Evolutionary conservation across 2,888 invertebrate species (phyloP), one percentile per base, ranked within the genome.

Genomic region (Ichneumoninae sp.): DNA sequence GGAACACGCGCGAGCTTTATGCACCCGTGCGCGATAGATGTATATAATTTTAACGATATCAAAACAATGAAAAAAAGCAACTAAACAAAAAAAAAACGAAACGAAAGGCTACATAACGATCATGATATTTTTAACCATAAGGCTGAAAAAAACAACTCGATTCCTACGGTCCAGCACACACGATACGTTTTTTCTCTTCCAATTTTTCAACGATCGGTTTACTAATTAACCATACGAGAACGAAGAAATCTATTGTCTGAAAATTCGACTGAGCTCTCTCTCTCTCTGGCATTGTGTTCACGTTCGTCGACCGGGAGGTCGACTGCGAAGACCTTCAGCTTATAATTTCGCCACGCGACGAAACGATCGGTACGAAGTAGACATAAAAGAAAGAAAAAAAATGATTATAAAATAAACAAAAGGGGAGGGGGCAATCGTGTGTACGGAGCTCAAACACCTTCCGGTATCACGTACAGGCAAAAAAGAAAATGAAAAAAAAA

Each of bases 211-310:
- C 57, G 57, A 62, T 82, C 65, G 60, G 26, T 70, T 72, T 70
- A 60, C 69, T 66, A 19, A 47, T 22, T 36, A 5, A 47, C 72
- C 66, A 52, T 47, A 75, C 30, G 60, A 30, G 13, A 47, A 22
- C 60, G 36, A 70, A 16, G 62, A 7, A 54, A 70, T 50, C 30
- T 60, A 68, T 66, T 50, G 54, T 69, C 74, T 36, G 68, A 30
- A 66, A 13, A 87, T 88, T 89, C 83, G 91, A 90, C 89, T 88
- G 90, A 90, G 87, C 89, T 87, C 88, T 90, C 89, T 89, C 30
- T 30, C 90, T 89, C 88, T 89, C 86, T 89, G 84, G 88, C 30
- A 57, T 40, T 70, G 44, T 66, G 79, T 79, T 71, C 71, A 30
- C 50, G 7, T 70, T 62, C n/a, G 33, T 33, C 65, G 33, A 26